Evolutionary conservation across 2,797 vertebrate species (phyloP).

Genomic region (Protonibea diacanthus): DNA sequence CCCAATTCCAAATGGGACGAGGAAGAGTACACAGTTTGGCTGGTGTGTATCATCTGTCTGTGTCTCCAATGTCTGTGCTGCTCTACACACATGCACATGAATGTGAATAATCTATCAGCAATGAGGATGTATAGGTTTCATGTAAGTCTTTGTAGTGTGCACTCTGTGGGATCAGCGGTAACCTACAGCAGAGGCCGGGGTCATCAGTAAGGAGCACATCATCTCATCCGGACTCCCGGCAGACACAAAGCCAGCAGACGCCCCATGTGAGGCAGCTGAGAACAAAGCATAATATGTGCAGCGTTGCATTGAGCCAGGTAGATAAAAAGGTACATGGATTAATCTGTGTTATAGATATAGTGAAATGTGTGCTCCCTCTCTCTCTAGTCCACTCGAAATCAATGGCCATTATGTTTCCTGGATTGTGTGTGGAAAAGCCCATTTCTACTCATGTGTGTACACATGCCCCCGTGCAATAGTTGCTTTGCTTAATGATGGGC

Average conservation of each 20-base stretch:
- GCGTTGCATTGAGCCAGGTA: constrained; percentile 51
- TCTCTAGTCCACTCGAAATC: constrained; percentile 78
- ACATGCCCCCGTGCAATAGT: constrained; percentile 69
- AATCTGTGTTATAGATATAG: constrained; percentile 64
- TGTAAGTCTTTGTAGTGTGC: constrained; percentile 2
- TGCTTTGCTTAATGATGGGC: constrained; percentile 83
- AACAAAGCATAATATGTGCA: constrained; percentile 57
- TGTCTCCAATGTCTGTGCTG: constrained; percentile 44
- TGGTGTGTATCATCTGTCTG: constrained; percentile 48
- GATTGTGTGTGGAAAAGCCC: constrained; percentile 56
- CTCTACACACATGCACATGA: constrained; percentile 28
- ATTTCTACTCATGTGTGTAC: constrained; percentile 63
- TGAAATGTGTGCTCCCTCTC: constrained; percentile 69
- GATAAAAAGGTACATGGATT: constrained; percentile 71
- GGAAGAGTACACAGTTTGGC: constrained; percentile 60
- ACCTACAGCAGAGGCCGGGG: constrained; percentile 43
- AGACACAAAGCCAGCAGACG: constrained; percentile 66
- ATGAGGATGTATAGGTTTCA: not conserved
- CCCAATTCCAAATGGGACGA: constrained; percentile 53
- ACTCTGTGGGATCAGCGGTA: constrained; percentile 31
- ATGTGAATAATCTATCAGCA: constrained; percentile 20
- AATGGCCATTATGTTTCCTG: constrained; percentile 78
- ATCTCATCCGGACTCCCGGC: constrained; percentile 42
- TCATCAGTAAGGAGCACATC: constrained; percentile 45
- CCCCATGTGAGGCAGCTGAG: constrained; percentile 42